Percentiles rank a stretch among this genome's conserved stretches.
phyloP scores from a whole-genome alignment of 2,888 invertebrate species.

The Lepidochitona cinerea region DNA sequence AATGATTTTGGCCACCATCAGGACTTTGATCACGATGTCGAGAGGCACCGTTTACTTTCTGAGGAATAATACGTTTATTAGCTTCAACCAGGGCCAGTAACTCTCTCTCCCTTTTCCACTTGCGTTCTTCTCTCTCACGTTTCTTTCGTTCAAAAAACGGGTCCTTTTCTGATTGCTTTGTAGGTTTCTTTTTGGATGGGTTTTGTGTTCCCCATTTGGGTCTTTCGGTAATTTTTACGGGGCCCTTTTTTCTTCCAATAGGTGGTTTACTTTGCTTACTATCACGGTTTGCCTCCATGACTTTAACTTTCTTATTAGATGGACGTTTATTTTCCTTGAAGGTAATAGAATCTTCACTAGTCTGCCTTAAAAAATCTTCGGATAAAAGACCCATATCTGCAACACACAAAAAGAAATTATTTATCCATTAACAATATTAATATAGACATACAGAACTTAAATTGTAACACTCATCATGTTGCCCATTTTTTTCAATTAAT shows the following conservation, averaged over 20 bases:
- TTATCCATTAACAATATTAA: no score
- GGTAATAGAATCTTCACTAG: slow-evolving; percentile 50
- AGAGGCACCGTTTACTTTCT: slow-evolving; percentile 17
- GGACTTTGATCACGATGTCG: background rate
- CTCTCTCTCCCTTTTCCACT: slow-evolving; percentile 52
- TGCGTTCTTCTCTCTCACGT: slow-evolving; percentile 42
- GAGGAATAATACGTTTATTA: slow-evolving; percentile 54
- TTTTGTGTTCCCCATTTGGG: slow-evolving; percentile 60
- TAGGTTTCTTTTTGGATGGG: slow-evolving; percentile 35
- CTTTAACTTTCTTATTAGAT: slow-evolving; percentile 47
- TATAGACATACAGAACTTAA: no score
- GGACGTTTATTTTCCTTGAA: slow-evolving; percentile 32
- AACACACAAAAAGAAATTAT: no score
- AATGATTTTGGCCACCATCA: background rate
- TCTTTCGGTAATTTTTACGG: slow-evolving; percentile 23
- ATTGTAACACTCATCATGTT: no score
- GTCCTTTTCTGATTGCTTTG: slow-evolving; percentile 66
- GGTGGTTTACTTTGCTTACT: slow-evolving; percentile 20
- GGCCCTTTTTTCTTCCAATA: slow-evolving; percentile 10
- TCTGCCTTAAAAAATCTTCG: background rate
- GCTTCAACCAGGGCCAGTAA: slow-evolving; percentile 58
- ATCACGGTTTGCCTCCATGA: slow-evolving; percentile 49
- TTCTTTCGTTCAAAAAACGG: slow-evolving; percentile 56
- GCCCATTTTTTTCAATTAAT: no score
- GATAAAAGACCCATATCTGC: background rate